These are phyloP conservation scores for Callopanchax toddi DNA, from an alignment of 2,113 vertebrate species.

Conservation along the genomic window DNA sequence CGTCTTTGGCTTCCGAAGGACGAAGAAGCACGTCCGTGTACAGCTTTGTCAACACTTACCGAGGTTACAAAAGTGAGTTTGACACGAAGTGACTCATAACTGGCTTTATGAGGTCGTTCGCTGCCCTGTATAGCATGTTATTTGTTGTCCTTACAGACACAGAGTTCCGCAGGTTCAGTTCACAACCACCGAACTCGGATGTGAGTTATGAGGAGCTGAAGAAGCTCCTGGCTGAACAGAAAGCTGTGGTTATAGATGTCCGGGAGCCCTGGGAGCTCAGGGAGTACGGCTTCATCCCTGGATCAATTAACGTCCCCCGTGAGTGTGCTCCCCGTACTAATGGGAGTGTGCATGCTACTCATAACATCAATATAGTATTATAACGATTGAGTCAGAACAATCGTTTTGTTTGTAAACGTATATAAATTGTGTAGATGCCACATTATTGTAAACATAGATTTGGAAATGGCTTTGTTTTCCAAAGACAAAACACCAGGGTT, in stretches of 20 bases:
- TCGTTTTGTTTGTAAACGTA: too few species aligned
- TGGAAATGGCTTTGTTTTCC: too few species aligned
- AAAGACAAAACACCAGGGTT: too few species aligned
- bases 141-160: slow-evolving; percentile 25
- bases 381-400: too few species aligned
- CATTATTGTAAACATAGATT: too few species aligned
- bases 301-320: slow-evolving; percentile 89
- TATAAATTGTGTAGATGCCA: too few species aligned
- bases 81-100: background rate
- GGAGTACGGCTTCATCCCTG: slow-evolving; percentile 86
- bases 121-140: background rate
- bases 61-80: slow-evolving; percentile 53
- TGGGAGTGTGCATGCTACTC: too few species aligned
- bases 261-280: slow-evolving; percentile 90
- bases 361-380: too few species aligned
- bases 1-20: slow-evolving; percentile 18
- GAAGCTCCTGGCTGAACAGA: slow-evolving; percentile 74
- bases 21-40: slow-evolving; percentile 19
- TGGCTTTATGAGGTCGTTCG: background rate
- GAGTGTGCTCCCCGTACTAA: slow-evolving; percentile 64
- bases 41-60: slow-evolving; percentile 23
- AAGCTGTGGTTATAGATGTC: slow-evolving; percentile 87
- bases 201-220: slow-evolving; percentile 87
- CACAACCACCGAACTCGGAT: slow-evolving; percentile 32
- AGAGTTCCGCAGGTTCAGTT: slow-evolving; percentile 71